Conservation (phyloP, 2,113 vertebrate genomes). For the Dinomys branickii region DNA sequence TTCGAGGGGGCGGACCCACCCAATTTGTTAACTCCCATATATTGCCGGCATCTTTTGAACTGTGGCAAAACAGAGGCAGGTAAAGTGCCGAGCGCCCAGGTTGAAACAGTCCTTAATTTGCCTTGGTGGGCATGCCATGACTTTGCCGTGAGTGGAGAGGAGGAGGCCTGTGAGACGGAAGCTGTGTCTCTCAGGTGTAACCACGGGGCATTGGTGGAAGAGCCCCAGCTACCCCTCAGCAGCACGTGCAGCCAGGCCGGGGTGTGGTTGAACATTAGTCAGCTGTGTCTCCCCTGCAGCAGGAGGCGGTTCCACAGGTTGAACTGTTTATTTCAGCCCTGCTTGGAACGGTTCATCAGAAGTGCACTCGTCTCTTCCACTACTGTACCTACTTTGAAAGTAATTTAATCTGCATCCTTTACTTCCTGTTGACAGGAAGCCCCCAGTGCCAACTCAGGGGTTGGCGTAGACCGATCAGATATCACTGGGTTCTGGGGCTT, state of each 20-base stretch:
- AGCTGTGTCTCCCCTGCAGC: accelerated
- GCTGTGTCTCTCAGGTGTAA: background rate
- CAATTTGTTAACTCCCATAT: background rate
- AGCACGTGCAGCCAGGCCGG: accelerated
- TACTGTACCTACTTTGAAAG: conserved; percentile 72
- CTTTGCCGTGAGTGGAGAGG: background rate
- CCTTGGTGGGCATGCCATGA: background rate
- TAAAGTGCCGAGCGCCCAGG: background rate
- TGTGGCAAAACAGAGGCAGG: background rate
- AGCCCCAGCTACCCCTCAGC: accelerated
- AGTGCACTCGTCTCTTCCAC: conserved; percentile 14
- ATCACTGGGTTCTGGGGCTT: background rate
- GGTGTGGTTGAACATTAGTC: background rate
- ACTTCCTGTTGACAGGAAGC: conserved; percentile 74
- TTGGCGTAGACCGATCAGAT: conserved; percentile 65
- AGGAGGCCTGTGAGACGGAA: background rate
- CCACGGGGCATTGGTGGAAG: background rate
- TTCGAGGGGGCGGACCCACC: background rate
- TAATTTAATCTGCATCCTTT: conserved; percentile 66
- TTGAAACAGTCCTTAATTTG: background rate
- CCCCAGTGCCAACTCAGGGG: conserved; percentile 79
- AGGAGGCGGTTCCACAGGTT: accelerated
- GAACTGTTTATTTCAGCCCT: background rate
- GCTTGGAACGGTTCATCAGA: background rate
- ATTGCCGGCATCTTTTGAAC: background rate